Conservation (phyloP, 1,140 invertebrate species). For the Stegodyphus dumicola region DNA sequence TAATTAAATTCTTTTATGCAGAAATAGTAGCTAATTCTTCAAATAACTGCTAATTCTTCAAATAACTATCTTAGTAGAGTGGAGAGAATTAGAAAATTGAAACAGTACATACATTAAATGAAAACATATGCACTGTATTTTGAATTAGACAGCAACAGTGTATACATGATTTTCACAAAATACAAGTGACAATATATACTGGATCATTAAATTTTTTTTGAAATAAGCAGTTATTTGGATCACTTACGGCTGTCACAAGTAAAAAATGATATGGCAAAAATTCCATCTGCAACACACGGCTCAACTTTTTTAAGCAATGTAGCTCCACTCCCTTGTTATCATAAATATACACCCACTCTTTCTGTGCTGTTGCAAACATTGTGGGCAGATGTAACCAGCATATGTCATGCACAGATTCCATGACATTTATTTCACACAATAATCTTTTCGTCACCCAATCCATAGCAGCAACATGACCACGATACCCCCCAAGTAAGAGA, state of each 20-base stretch:
- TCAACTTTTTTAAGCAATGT: slow-evolving; percentile 92
- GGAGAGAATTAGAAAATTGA: too few relatives aligned
- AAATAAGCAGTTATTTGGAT: not conserved
- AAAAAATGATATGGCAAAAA: slow-evolving; percentile 99
- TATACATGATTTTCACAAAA: too few relatives aligned
- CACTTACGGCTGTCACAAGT: slow-evolving; percentile 82
- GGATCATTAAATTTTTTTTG: too few relatives aligned
- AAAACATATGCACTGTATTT: too few relatives aligned
- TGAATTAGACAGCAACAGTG: too few relatives aligned
- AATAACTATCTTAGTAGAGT: too few relatives aligned
- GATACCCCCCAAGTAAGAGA: slow-evolving; percentile 83
- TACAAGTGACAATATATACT: too few relatives aligned
- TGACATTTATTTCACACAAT: slow-evolving; percentile 96
- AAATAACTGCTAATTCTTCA: too few relatives aligned
- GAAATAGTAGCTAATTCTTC: too few relatives aligned
- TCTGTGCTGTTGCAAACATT: slow-evolving; percentile 97
- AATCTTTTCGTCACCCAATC: slow-evolving; percentile 98
- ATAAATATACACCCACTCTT: slow-evolving; percentile 96
- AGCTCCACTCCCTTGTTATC: slow-evolving; percentile 97
- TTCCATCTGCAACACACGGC: slow-evolving; percentile 84
- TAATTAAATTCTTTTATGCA: too few relatives aligned
- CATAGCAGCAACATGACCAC: slow-evolving; percentile 94
- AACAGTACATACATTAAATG: too few relatives aligned
- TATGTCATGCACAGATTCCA: slow-evolving; percentile 94
- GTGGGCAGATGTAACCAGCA: slow-evolving; percentile 88